A percentile compares a stretch with the other conserved stretches of the same genome.
These are phyloP conservation scores for Drosophila lacteicornis DNA, from an alignment of 1,140 invertebrate species.

Conservation along the genomic window DNA sequence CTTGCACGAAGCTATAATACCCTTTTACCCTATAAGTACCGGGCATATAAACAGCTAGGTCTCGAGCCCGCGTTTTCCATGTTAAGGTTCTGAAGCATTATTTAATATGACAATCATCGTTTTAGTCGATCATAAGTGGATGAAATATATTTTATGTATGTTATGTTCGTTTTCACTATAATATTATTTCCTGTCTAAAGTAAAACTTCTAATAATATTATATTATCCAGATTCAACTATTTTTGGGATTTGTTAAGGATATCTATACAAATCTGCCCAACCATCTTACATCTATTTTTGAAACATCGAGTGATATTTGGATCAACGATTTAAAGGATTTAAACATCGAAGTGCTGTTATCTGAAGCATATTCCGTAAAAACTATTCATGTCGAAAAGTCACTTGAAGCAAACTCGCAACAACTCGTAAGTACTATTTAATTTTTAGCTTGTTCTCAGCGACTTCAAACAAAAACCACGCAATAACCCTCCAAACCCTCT, in stretches of 20 bases:
- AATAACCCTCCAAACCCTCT: too few species aligned
- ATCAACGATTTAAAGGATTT: conserved; percentile 96
- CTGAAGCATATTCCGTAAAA: conserved; percentile 96
- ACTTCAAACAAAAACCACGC: too few species aligned
- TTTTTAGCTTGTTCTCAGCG: neutral
- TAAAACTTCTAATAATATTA: conserved; percentile 7
- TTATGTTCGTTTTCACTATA: too few species aligned
- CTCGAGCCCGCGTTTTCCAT: too few species aligned
- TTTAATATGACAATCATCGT: too few species aligned
- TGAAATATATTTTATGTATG: too few species aligned
- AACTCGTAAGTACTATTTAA: conserved; percentile 58
- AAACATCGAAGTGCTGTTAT: conserved; percentile 92
- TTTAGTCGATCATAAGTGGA: too few species aligned
- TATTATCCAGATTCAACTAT: conserved; percentile 93
- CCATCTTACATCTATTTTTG: conserved; percentile 97
- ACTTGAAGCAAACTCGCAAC: conserved; percentile 88
- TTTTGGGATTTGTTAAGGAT: conserved; percentile 96
- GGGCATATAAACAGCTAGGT: too few species aligned
- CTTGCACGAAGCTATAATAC: neutral
- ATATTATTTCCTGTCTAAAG: too few species aligned
- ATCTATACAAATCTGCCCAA: conserved; percentile 97
- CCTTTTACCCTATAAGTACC: too few species aligned
- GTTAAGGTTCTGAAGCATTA: too few species aligned
- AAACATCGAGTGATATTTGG: conserved; percentile 92
- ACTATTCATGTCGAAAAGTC: conserved; percentile 94